A percentile compares a stretch with the other conserved stretches of the same genome.
Evolutionary conservation across 2,113 vertebrate genomes (phyloP).

Genomic region (Butorides virescens): DNA sequence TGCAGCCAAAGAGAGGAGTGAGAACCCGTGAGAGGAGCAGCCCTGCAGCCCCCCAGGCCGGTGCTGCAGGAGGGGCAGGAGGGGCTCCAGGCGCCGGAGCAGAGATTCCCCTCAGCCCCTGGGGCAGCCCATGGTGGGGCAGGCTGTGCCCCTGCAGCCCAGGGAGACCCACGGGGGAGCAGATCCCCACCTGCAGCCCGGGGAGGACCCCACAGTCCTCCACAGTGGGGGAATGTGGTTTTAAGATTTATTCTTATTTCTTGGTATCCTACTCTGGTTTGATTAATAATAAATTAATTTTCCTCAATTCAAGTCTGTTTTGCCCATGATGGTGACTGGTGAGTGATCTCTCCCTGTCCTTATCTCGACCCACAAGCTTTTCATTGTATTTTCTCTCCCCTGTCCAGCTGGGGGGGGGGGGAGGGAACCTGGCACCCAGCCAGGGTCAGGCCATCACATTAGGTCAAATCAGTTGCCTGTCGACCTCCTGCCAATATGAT

Average conservation of each 20-base stretch:
- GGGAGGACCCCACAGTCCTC: too few relatives aligned
- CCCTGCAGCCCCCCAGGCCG: too few relatives aligned
- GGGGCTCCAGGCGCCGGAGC: too few relatives aligned
- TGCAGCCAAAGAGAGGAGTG: too few relatives aligned
- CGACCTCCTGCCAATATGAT: neutral
- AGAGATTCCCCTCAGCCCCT: too few relatives aligned
- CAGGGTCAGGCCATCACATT: neutral
- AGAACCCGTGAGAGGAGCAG: too few relatives aligned
- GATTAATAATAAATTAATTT: neutral
- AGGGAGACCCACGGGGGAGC: too few relatives aligned
- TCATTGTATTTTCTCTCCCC: neutral
- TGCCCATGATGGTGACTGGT: rapidly evolving
- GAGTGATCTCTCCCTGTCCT: neutral
- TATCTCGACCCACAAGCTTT: neutral
- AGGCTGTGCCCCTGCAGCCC: too few relatives aligned
- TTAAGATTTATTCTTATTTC: neutral
- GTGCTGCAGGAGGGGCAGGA: too few relatives aligned
- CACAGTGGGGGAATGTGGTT: neutral
- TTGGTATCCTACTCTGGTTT: neutral
- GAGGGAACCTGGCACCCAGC: neutral
- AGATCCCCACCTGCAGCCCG: too few relatives aligned
- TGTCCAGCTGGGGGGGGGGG: neutral
- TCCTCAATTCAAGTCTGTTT: neutral
- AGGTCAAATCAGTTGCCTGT: neutral
- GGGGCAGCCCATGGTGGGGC: too few relatives aligned